Base-by-base conservation (phyloP, 2,797 vertebrate species). In the Spondyliosoma cantharus region DNA sequence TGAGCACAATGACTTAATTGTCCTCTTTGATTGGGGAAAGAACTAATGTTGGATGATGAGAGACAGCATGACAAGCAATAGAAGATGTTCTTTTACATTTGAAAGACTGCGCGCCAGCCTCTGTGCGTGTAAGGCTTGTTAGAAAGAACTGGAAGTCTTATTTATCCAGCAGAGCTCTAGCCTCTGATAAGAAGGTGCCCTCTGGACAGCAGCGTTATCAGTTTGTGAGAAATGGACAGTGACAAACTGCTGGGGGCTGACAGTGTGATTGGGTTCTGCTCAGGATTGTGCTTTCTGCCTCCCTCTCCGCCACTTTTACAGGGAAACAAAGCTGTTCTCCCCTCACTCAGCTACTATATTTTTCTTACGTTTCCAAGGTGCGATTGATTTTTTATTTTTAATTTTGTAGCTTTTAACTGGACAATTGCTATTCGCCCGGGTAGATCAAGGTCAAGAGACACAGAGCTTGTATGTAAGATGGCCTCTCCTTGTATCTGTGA, bases 1-100 rank as follows among this genome's bases (percentile, higher is more conserved):
- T 64, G 68, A 64, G 63, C 74, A 87, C 79, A 84, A 88, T 84
- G 86, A 74, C 74, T 87, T 74, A 82, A 82, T 80, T 80, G 78
- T 80, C 67, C 66, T 75, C 24, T 64, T 78, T 87, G 86, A 83
- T 85, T 78, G 56, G 60, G 52, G 46, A 68, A 72, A 64, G 17
- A 69, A 83, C 56, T 67, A 45, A 70, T 73, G 54, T 42, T 65
- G 13, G 27, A 68, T 81, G 62, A 81, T 68, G 79, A 80, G 48
- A 81, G 84, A 80, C 76, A 67, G 46, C 20, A 7, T 76, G 65
- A 75, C 81, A 89, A 63, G 60, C 57, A 77, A 70, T 3, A 60
- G 60, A 86, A 74, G 57, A 66, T 19, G 43, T 69, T 81, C 22
- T 62, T 84, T 45, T 58, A 43, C 53, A 46, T 74, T 53, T 62